Evolutionary conservation across 1,140 invertebrate species (phyloP).

Genomic region (Carcinoscorpius rotundicauda): DNA sequence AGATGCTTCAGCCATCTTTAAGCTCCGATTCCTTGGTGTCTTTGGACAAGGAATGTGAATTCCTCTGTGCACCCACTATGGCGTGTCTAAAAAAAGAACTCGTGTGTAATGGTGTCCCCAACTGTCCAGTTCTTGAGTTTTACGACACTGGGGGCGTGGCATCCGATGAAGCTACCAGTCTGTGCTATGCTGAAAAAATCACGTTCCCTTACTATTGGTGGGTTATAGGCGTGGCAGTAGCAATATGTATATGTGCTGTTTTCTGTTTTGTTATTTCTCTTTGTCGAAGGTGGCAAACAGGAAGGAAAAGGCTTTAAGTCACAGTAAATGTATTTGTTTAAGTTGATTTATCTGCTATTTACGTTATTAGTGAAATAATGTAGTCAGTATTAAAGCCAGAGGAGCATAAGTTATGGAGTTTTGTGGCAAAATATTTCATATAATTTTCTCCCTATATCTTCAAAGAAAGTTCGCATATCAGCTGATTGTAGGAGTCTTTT

Average conservation of each 20-base stretch:
- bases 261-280: not conserved
- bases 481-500: too few species aligned
- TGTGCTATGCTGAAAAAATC: not conserved
- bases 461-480: too few species aligned
- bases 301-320: not conserved
- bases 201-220: not conserved
- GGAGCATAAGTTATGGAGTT: too few species aligned
- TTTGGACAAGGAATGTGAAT: constrained; percentile 44
- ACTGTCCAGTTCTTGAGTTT: constrained; percentile 47
- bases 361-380: too few species aligned
- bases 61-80: constrained; percentile 64
- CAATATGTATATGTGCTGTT: not conserved
- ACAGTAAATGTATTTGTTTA: too few species aligned
- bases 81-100: constrained; percentile 65
- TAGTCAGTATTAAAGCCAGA: too few species aligned
- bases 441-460: too few species aligned
- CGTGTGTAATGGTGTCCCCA: constrained; percentile 72
- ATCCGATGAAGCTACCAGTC: not conserved
- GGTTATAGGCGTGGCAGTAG: not conserved
- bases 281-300: not conserved
- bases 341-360: too few species aligned
- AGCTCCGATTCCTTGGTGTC: constrained; percentile 22
- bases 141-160: not conserved
- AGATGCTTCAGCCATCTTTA: constrained; percentile 20
- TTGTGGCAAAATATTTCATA: too few species aligned